Percentiles rank a stretch among this genome's conserved stretches.
These are phyloP conservation scores for Apostichopus leukothele DNA, from an alignment of 53 echinoderm and acorn worm species.

Conservation along the genomic window DNA sequence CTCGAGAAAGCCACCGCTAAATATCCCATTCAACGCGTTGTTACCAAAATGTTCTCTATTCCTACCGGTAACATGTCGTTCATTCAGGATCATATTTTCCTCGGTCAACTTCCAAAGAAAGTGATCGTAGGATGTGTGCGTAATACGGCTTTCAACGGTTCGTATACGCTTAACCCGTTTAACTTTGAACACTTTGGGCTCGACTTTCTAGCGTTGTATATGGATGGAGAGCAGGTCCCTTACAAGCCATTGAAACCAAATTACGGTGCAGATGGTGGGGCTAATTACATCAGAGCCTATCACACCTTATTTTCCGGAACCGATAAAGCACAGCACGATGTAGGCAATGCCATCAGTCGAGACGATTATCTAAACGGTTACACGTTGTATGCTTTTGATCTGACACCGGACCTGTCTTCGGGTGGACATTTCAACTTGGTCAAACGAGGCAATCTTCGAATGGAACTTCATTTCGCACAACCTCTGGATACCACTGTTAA, in stretches of 20 bases:
- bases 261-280: slow-evolving; percentile 26
- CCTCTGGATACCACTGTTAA: slow-evolving; percentile 31
- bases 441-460: slow-evolving; percentile 53
- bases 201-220: slow-evolving; percentile 51
- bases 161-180: slow-evolving; percentile 59
- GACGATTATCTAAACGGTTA: slow-evolving; percentile 58
- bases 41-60: slow-evolving; percentile 5
- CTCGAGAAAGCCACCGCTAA: slow-evolving; percentile 74
- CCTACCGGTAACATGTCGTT: slow-evolving; percentile 55
- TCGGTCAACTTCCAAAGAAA: slow-evolving; percentile 60
- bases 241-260: slow-evolving; percentile 59
- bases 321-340: slow-evolving; percentile 48
- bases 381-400: slow-evolving; percentile 57
- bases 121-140: slow-evolving; percentile 53
- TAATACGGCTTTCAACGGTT: slow-evolving; percentile 60
- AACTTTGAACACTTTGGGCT: slow-evolving; percentile 69
- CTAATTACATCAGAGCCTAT: slow-evolving; percentile 50
- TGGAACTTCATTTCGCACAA: slow-evolving; percentile 53
- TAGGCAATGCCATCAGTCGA: slow-evolving; percentile 56
- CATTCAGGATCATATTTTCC: slow-evolving; percentile 58
- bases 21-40: slow-evolving; percentile 53
- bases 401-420: slow-evolving; percentile 56
- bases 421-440: slow-evolving; percentile 57
- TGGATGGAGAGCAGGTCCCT: slow-evolving; percentile 43
- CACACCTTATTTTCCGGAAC: slow-evolving; percentile 58